Evolutionary conservation across 2,888 invertebrate genomes (phyloP).

Genomic region (Parnassius apollo): DNA sequence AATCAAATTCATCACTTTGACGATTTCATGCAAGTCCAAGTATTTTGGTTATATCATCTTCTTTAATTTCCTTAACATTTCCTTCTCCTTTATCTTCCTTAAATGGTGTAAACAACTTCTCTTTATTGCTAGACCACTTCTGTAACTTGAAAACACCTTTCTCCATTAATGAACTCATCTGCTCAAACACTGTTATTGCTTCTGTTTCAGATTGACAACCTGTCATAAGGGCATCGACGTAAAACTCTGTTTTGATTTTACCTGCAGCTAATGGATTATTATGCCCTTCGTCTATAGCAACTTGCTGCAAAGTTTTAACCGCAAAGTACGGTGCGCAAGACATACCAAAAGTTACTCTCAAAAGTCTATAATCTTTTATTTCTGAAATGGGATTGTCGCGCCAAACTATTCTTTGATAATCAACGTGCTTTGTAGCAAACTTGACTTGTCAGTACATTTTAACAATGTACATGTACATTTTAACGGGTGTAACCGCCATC

Average conservation of each 20-base stretch:
- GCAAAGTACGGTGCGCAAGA: background rate
- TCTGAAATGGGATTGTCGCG: background rate
- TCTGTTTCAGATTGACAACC: conserved; percentile 2
- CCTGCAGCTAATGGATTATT: background rate
- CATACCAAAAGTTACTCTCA: background rate
- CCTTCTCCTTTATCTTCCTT: background rate
- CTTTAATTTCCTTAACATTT: background rate
- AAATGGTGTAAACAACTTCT: background rate
- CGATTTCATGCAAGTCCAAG: no score
- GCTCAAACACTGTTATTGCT: background rate
- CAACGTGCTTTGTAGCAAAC: background rate
- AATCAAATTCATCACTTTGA: no score
- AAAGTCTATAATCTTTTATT: background rate
- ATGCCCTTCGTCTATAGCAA: background rate
- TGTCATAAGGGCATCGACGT: background rate
- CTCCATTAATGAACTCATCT: background rate
- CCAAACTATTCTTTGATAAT: background rate
- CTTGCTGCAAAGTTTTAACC: background rate
- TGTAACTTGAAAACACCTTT: conserved; percentile 1
- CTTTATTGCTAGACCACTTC: background rate
- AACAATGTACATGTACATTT: background rate
- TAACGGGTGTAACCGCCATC: background rate
- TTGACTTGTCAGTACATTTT: background rate
- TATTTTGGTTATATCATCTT: background rate
- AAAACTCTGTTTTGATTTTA: background rate